Percentiles rank a stretch among this genome's conserved stretches.
Conservation (phyloP, 2,888 invertebrate genomes). For the Halocaridina rubra region DNA sequence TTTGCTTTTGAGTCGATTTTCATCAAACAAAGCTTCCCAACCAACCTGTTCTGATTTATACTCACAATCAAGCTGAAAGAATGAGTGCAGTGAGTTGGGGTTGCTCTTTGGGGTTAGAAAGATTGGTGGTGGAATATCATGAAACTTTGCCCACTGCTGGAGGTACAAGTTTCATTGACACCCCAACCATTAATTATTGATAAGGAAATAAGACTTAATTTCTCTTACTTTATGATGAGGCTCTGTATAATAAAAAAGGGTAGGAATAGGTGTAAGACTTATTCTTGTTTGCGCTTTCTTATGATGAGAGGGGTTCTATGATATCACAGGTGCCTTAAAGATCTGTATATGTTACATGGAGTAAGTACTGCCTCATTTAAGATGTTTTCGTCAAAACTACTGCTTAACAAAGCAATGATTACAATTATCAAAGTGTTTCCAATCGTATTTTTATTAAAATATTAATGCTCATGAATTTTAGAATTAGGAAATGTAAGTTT, state of each 20-base stretch:
- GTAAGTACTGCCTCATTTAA: no score
- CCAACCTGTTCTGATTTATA: constrained; percentile 10
- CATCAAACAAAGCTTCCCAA: neutral
- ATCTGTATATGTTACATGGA: no score
- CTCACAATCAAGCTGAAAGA: constrained; percentile 47
- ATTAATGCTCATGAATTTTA: neutral
- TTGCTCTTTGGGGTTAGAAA: neutral
- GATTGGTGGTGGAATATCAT: constrained; percentile 10
- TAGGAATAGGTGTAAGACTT: no score
- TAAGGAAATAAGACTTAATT: no score
- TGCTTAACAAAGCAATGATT: neutral
- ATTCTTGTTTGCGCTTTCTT: no score
- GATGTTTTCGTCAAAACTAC: no score
- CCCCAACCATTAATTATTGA: neutral
- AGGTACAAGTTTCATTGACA: neutral
- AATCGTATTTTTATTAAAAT: neutral
- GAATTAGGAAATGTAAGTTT: neutral
- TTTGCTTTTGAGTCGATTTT: neutral
- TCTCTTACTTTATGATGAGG: no score
- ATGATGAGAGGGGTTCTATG: no score
- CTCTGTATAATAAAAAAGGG: no score
- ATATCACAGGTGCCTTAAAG: no score
- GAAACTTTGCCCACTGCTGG: neutral
- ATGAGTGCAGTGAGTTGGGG: constrained; percentile 45
- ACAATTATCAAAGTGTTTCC: neutral